Conservation (phyloP, 2,113 vertebrate species). For the Gobio gobio region DNA sequence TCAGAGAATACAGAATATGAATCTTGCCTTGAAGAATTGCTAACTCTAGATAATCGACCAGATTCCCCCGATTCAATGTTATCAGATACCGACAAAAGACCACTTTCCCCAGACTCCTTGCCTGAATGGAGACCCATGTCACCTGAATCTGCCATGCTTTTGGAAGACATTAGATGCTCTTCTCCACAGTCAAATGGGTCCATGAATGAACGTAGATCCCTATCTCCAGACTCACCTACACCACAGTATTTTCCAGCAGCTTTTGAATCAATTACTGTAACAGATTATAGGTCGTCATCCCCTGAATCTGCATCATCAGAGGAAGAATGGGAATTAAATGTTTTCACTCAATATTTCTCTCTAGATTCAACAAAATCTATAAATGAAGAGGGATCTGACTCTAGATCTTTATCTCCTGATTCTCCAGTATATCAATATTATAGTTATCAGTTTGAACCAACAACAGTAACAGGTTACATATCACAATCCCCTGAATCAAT, state of each 20-base stretch:
- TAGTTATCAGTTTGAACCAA: neutral
- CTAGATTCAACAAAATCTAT: neutral
- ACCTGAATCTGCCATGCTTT: neutral
- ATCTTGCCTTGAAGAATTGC: neutral
- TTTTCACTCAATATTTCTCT: neutral
- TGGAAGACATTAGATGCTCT: neutral
- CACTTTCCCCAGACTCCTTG: conserved; percentile 47
- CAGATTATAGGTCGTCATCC: neutral
- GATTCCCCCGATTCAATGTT: conserved; percentile 44
- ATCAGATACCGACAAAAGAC: conserved; percentile 38
- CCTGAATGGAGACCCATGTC: conserved; percentile 2
- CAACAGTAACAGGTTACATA: conserved; percentile 19
- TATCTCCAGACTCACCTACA: conserved; percentile 54
- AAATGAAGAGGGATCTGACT: neutral
- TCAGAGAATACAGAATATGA: conserved; percentile 39
- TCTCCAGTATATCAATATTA: neutral
- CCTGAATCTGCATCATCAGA: conserved; percentile 37
- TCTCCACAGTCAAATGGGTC: conserved; percentile 11
- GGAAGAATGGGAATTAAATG: conserved; percentile 6
- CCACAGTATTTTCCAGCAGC: conserved; percentile 50
- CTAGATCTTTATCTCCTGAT: conserved; percentile 53
- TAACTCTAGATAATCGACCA: conserved; percentile 31
- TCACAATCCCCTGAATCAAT: conserved; percentile 52
- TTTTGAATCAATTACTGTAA: conserved; percentile 3
- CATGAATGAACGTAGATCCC: conserved; percentile 40